These are phyloP conservation scores for Noctua fimbriata DNA, from an alignment of 2,888 invertebrate species.

Conservation along the genomic window DNA sequence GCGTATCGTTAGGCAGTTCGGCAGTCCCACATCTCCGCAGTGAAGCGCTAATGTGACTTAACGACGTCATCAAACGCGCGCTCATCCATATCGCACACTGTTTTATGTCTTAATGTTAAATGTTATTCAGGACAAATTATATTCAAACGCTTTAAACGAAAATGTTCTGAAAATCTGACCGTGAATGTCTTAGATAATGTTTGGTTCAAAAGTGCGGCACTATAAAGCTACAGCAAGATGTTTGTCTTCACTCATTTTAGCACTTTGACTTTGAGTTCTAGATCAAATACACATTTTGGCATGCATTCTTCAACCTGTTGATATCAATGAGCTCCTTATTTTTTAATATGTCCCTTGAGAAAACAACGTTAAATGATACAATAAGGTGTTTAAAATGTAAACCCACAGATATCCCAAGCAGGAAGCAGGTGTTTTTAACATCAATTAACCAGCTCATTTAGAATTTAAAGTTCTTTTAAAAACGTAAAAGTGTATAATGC, in stretches of 20 bases:
- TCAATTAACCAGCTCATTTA: too few relatives aligned
- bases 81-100: constrained; percentile 20
- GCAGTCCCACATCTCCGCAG: constrained; percentile 8
- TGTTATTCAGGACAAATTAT: constrained; percentile 1
- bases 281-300: neutral
- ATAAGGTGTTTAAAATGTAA: neutral
- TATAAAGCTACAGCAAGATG: neutral
- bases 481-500: too few relatives aligned
- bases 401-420: too few relatives aligned
- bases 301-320: neutral
- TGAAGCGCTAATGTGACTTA: constrained; percentile 31
- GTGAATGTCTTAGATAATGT: neutral
- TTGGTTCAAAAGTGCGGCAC: neutral
- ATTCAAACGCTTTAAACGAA: neutral
- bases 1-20: neutral
- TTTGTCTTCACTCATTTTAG: neutral
- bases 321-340: neutral
- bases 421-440: too few relatives aligned
- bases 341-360: neutral
- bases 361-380: neutral
- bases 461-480: too few relatives aligned
- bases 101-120: constrained; percentile 9
- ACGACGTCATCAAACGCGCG: constrained; percentile 24
- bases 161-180: neutral
- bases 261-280: neutral